Evolutionary conservation across 1,140 invertebrate species (phyloP).

Genomic region (Anastrepha ludens): DNA sequence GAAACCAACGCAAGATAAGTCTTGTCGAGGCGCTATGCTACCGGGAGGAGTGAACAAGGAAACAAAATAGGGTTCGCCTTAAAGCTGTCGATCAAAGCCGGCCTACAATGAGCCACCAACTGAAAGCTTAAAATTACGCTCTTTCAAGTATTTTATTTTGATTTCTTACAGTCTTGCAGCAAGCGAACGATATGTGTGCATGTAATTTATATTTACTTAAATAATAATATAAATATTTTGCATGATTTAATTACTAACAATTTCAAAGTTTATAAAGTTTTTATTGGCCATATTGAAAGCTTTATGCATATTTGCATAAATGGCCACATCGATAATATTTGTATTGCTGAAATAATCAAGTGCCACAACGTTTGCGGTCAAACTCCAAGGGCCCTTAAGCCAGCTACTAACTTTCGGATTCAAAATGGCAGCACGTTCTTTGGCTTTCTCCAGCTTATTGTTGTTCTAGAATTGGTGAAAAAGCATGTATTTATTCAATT

Average conservation of each 20-base stretch:
- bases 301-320: conserved; percentile 70
- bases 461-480: conserved; percentile 58
- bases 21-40: no score
- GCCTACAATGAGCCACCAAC: no score
- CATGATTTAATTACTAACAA: conserved; percentile 54
- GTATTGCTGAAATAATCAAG: conserved; percentile 79
- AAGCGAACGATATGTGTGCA: neutral
- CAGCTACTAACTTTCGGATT: conserved; percentile 67
- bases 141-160: no score
- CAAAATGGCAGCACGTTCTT: conserved; percentile 65
- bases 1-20: no score
- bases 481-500: neutral
- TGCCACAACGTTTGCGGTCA: conserved; percentile 77
- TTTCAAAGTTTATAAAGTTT: conserved; percentile 65
- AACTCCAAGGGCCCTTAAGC: conserved; percentile 74
- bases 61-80: no score
- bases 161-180: neutral
- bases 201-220: neutral
- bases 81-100: no score
- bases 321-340: conserved; percentile 78
- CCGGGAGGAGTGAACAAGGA: no score
- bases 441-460: conserved; percentile 64
- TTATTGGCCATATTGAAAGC: conserved; percentile 62
- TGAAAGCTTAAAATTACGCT: no score
- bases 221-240: neutral